These are phyloP conservation scores for Colostygia pectinataria DNA, from an alignment of 2,888 invertebrate genomes.

Conservation along the genomic window DNA sequence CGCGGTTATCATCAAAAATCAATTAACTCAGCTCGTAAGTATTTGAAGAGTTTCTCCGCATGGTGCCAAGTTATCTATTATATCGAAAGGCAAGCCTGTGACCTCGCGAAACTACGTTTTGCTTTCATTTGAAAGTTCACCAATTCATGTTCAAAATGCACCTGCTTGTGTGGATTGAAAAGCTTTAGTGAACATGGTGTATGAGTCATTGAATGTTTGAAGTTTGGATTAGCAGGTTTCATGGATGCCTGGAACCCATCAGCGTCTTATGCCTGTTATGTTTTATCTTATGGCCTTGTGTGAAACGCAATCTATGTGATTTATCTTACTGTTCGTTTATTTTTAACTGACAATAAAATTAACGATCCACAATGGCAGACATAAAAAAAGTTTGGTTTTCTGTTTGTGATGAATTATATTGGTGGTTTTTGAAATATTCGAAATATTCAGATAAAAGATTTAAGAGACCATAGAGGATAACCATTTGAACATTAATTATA, in stretches of 20 bases:
- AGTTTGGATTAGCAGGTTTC: conserved; percentile 14
- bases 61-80: conserved; percentile 25
- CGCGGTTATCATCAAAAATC: conserved; percentile 37
- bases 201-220: conserved; percentile 12
- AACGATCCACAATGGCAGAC: conserved; percentile 46
- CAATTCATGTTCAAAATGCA: conserved; percentile 14
- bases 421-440: conserved; percentile 35
- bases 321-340: conserved; percentile 52
- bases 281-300: conserved; percentile 41
- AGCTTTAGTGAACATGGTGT: conserved; percentile 6
- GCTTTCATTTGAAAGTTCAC: conserved; percentile 32
- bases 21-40: conserved; percentile 42
- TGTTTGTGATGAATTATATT: conserved; percentile 39
- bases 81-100: conserved; percentile 25
- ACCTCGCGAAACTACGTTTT: conserved; percentile 37
- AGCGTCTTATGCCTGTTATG: conserved; percentile 41
- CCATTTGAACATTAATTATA: conserved; percentile 37
- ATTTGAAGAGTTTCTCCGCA: conserved; percentile 1
- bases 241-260: conserved; percentile 39
- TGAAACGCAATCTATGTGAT: conserved; percentile 43
- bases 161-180: conserved; percentile 13
- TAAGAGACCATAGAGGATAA: conserved; percentile 30
- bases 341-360: conserved; percentile 54
- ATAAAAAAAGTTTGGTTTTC: conserved; percentile 45
- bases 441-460: conserved; percentile 33